Conservation (phyloP, 2,888 invertebrate genomes). For the Diploptera punctata region DNA sequence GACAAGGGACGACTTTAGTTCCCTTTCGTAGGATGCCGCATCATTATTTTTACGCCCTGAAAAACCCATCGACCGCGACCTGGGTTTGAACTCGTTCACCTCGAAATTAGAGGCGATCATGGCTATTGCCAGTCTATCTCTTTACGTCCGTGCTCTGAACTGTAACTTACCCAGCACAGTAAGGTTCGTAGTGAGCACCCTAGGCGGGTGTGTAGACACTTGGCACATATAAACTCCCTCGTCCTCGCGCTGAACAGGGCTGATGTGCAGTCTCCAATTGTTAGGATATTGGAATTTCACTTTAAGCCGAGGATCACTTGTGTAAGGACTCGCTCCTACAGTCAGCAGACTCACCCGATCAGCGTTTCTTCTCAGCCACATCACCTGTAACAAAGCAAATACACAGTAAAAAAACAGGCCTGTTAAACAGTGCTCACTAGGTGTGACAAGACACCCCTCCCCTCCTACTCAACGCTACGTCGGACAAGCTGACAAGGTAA, state of each 20-base stretch:
- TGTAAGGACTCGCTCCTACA: constrained; percentile 68
- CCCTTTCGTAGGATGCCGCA: too few species aligned
- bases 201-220: constrained; percentile 81
- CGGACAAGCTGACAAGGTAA: too few species aligned
- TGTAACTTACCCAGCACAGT: constrained; percentile 72
- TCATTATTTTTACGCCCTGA: too few species aligned
- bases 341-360: constrained; percentile 70
- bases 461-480: too few species aligned
- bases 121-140: too few species aligned
- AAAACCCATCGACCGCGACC: too few species aligned
- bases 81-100: too few species aligned
- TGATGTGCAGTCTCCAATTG: constrained; percentile 74
- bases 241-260: constrained; percentile 73
- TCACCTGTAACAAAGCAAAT: constrained; percentile 59
- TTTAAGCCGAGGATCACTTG: constrained; percentile 67
- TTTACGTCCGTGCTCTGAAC: background rate
- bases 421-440: too few species aligned
- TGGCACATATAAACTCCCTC: constrained; percentile 81
- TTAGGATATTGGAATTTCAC: constrained; percentile 74
- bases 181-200: constrained; percentile 75
- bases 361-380: constrained; percentile 70
- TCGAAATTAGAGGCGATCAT: too few species aligned
- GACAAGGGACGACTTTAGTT: too few species aligned
- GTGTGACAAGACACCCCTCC: too few species aligned
- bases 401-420: too few species aligned